Conservation (phyloP, 1,140 invertebrate genomes). For the Oscheius sp. region DNA sequence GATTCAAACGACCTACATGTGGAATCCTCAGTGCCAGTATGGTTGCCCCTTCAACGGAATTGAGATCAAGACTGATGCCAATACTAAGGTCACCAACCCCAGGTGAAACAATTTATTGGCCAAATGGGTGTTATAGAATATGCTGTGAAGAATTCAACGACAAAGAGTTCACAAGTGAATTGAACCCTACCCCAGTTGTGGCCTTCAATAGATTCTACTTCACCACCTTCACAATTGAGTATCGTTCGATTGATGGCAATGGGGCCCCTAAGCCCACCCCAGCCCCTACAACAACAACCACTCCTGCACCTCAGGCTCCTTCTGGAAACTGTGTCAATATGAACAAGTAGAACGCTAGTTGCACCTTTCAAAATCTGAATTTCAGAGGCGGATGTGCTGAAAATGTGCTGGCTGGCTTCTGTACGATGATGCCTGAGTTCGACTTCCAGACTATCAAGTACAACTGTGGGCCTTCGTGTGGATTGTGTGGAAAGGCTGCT, state of each 20-base stretch:
- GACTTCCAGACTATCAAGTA: neutral
- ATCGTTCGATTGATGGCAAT: neutral
- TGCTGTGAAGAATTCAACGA: neutral
- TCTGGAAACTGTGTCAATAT: neutral
- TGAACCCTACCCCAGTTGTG: slow-evolving; percentile 8
- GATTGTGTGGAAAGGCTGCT: neutral
- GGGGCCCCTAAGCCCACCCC: neutral
- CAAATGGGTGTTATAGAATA: neutral
- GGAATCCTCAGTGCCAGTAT: neutral
- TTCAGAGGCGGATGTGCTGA: neutral
- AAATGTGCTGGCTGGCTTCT: neutral
- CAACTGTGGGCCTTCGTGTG: neutral
- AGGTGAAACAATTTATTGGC: neutral
- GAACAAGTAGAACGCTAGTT: slow-evolving; percentile 2
- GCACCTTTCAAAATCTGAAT: neutral
- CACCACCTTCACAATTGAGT: neutral
- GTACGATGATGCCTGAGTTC: neutral
- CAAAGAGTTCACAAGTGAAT: neutral
- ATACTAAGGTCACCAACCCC: neutral
- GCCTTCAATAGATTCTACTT: slow-evolving; percentile 4
- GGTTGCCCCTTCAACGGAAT: slow-evolving; percentile 16
- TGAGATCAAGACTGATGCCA: neutral
- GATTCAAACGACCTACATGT: neutral
- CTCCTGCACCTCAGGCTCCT: neutral
- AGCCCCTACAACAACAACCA: neutral